A percentile compares a stretch with the other conserved stretches of the same genome.
phyloP scores from a whole-genome alignment of 2,888 invertebrate genomes.

The Drosophila siamana region DNA sequence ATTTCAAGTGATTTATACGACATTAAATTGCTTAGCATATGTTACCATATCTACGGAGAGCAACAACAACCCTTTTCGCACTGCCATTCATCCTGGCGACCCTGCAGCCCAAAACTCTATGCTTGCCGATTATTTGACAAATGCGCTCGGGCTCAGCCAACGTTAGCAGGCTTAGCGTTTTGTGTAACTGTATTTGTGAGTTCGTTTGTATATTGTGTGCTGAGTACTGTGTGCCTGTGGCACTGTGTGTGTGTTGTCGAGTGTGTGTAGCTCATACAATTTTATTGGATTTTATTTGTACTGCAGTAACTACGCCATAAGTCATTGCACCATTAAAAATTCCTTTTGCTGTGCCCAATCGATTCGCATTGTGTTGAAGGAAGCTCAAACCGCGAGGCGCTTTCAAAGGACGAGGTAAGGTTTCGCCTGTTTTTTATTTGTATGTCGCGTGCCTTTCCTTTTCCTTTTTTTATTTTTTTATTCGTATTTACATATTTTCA shows the following conservation, averaged over 20 bases:
- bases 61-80: slow-evolving; percentile 21
- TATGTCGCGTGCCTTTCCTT: slow-evolving; percentile 56
- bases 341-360: slow-evolving; percentile 64
- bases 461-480: slow-evolving; percentile 27
- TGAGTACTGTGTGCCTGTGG: slow-evolving; percentile 7
- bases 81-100: not conserved
- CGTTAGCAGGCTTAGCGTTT: slow-evolving; percentile 9
- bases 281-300: slow-evolving; percentile 63
- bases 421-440: slow-evolving; percentile 8
- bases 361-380: slow-evolving; percentile 65
- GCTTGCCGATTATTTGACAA: slow-evolving; percentile 64
- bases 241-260: not conserved
- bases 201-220: not conserved
- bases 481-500: slow-evolving; percentile 37
- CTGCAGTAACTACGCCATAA: slow-evolving; percentile 63
- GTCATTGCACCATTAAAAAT: slow-evolving; percentile 79
- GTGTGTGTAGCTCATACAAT: slow-evolving; percentile 30
- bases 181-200: not conserved
- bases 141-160: slow-evolving; percentile 41
- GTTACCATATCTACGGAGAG: slow-evolving; percentile 41
- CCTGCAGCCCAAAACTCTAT: slow-evolving; percentile 12
- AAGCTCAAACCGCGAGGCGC: slow-evolving; percentile 18
- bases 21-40: slow-evolving; percentile 57
- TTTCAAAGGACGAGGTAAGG: not conserved
- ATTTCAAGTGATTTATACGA: slow-evolving; percentile 53